phyloP scores from a whole-genome alignment of 2,113 vertebrate species.

The Campylomormyrus tamandua region DNA sequence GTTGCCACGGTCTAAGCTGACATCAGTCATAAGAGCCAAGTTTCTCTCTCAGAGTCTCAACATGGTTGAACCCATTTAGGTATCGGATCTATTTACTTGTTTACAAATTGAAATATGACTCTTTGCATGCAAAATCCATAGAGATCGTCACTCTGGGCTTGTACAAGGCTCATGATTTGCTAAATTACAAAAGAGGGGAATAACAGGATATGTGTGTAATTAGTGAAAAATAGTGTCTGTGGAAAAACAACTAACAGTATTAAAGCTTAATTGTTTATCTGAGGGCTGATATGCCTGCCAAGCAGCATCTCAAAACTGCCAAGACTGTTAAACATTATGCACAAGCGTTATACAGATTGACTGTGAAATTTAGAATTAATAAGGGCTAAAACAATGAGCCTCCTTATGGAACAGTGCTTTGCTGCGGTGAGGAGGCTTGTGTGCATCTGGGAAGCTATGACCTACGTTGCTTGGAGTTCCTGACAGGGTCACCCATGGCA shows the following conservation, averaged over 20 bases:
- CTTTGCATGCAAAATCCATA: not conserved
- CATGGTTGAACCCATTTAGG: not conserved
- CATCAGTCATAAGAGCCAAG: not conserved
- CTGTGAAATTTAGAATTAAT: not conserved
- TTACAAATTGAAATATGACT: not conserved
- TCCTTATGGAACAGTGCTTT: not conserved
- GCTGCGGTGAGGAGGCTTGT: not conserved
- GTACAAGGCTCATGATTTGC: slow-evolving; percentile 1
- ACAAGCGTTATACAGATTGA: slow-evolving; percentile 5
- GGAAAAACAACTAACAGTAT: slow-evolving; percentile 2
- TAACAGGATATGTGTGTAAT: not conserved
- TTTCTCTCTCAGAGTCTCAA: not conserved
- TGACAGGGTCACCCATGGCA: not conserved
- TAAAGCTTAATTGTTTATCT: slow-evolving; percentile 13
- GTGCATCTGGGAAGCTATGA: not conserved
- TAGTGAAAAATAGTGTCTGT: not conserved
- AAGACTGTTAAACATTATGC: not conserved
- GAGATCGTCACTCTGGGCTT: not conserved
- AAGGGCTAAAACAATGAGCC: not conserved
- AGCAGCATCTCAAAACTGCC: not conserved
- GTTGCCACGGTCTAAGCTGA: not conserved
- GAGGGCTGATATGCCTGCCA: slow-evolving; percentile 3
- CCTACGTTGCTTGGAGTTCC: not conserved
- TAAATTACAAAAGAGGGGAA: not conserved
- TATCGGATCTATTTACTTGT: not conserved